Conservation (phyloP, 1,140 invertebrate genomes). For the Drosophila guanche region DNA sequence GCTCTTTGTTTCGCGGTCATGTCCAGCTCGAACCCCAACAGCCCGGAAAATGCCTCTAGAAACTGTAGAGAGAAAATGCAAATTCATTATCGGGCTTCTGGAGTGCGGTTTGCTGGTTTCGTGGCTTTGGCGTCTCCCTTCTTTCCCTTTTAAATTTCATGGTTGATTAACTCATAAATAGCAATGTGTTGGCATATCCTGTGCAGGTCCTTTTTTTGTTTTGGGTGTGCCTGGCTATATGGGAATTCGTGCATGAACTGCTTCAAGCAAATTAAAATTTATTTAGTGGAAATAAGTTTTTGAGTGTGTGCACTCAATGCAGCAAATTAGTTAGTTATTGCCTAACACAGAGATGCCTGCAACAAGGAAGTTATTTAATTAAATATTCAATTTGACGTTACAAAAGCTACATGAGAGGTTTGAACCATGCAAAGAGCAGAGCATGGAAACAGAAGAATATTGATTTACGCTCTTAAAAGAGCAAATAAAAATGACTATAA, state of each 20-base stretch:
- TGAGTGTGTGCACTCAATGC: conserved; percentile 30
- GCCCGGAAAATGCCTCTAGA: conserved; percentile 51
- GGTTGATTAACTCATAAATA: conserved; percentile 69
- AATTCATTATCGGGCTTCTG: conserved; percentile 48
- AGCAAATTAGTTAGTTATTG: conserved; percentile 39
- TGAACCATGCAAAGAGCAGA: too few relatives aligned
- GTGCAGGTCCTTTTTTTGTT: conserved; percentile 18
- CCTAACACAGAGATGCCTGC: not conserved
- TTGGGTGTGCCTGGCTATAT: conserved; percentile 1
- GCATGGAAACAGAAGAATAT: too few relatives aligned
- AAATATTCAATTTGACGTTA: too few relatives aligned
- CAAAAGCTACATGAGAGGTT: too few relatives aligned
- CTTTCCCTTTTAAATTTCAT: conserved; percentile 47
- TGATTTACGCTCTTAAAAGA: too few relatives aligned
- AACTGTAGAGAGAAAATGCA: conserved; percentile 53
- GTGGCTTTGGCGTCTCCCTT: conserved; percentile 26
- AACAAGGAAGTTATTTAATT: conserved; percentile 1
- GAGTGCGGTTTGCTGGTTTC: conserved; percentile 34
- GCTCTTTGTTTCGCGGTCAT: conserved; percentile 1
- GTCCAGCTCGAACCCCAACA: conserved; percentile 21
- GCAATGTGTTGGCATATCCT: conserved; percentile 46
- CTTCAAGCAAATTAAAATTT: conserved; percentile 63
- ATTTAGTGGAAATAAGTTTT: conserved; percentile 62
- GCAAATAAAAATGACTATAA: too few relatives aligned
- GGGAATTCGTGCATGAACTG: conserved; percentile 39